phyloP scores from a whole-genome alignment of 2,888 invertebrate genomes.

The Achlya flavicornis region DNA sequence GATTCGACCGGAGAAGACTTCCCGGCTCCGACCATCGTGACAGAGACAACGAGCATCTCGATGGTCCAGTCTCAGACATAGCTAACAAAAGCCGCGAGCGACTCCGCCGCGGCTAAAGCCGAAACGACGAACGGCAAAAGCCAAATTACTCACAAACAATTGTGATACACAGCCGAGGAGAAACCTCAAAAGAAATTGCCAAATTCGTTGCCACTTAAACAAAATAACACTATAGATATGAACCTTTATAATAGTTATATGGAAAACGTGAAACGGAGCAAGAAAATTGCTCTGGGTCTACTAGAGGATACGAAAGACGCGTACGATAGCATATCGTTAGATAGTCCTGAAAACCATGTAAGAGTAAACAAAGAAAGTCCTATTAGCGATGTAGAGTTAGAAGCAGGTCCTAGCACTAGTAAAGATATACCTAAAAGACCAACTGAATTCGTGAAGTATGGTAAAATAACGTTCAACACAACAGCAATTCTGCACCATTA shows the following conservation, averaged over 20 bases:
- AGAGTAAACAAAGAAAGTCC: constrained; percentile 48
- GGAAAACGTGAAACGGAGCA: constrained; percentile 72
- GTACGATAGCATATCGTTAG: constrained; percentile 51
- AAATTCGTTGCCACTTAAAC: constrained; percentile 75
- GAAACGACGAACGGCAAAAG: constrained; percentile 54
- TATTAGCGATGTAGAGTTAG: constrained; percentile 53
- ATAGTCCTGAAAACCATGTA: constrained; percentile 37
- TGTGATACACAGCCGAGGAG: constrained; percentile 79
- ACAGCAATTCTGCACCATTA: constrained; percentile 78
- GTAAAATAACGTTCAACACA: constrained; percentile 77
- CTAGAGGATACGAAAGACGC: constrained; percentile 71
- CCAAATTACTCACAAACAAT: constrained; percentile 64
- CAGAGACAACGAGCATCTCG: constrained; percentile 88
- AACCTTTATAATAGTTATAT: constrained; percentile 74
- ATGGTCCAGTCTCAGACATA: constrained; percentile 89
- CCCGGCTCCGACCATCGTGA: constrained; percentile 84
- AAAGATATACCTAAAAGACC: constrained; percentile 56
- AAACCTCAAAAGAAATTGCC: constrained; percentile 70
- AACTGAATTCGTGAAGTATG: constrained; percentile 71
- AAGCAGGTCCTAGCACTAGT: constrained; percentile 65
- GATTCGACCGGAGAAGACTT: constrained; percentile 88
- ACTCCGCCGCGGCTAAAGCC: constrained; percentile 67
- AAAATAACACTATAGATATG: constrained; percentile 77
- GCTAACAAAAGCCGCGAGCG: constrained; percentile 83
- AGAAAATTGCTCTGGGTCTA: constrained; percentile 68